Conservation (phyloP, 2,113 vertebrate genomes). For the Galbula dea region DNA sequence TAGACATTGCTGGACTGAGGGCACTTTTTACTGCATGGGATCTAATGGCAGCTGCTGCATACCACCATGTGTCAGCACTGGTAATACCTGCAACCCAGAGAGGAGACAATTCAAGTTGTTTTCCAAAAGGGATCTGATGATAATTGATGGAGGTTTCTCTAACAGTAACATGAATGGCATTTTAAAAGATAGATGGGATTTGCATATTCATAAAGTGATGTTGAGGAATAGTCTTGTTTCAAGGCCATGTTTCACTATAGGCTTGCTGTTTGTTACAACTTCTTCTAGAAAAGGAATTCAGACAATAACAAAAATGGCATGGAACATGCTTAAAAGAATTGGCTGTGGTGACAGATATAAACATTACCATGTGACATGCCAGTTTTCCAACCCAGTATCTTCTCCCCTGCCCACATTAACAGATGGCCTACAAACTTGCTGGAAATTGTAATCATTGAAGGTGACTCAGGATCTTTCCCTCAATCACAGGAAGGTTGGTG, state of each 20-base stretch:
- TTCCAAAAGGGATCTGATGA: neutral
- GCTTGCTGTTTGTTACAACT: neutral
- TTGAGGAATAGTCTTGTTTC: neutral
- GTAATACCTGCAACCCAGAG: neutral
- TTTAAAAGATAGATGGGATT: neutral
- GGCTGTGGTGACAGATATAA: neutral
- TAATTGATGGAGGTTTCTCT: neutral
- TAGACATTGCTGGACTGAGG: neutral
- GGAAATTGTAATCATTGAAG: neutral
- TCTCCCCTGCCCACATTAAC: neutral
- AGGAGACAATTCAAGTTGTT: neutral
- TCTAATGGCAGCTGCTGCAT: conserved; percentile 5
- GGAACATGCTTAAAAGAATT: neutral
- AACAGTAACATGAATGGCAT: neutral
- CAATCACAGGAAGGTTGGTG: neutral
- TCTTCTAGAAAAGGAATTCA: neutral
- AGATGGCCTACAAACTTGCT: neutral
- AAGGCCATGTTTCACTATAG: neutral
- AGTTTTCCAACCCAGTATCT: neutral
- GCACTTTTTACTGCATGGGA: neutral
- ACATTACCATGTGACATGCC: neutral
- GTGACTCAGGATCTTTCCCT: conserved; percentile 10
- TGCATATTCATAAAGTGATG: neutral
- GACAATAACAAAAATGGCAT: neutral
- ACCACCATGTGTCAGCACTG: neutral